Base-by-base conservation (phyloP, 2,888 invertebrate genomes). In the Xestia c-nigrum region DNA sequence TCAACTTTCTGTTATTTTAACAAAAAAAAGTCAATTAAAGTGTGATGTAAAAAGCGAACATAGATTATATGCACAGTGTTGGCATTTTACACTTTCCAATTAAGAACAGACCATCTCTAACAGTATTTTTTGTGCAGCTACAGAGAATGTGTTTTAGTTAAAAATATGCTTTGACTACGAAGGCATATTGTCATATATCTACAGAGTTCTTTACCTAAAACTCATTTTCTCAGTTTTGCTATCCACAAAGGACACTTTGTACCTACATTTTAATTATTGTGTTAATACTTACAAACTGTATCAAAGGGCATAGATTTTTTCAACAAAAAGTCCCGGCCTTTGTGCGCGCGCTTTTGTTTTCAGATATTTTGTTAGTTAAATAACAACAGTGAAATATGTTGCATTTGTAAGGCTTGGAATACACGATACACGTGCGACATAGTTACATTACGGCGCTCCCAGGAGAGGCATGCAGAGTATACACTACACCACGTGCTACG, bases 331-430 rank as follows among this genome's bases (percentile, higher is more conserved):
- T 21, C 21, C 21, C 52, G 40, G 65, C 72, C 71, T 81, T 85
- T 85, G 76, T 77, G 63, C 64, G 47, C 57, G n/a, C 50, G 47
- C 73, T 84, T 81, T 81, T 86, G 81, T 74, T 86, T 72, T 74
- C 72, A 43, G 40, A 75, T 72, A 76, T 83, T 83, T 80, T 79
- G 73, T 55, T 70, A 78, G 78, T 76, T 71, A 76, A 66, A 61
- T 66, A 74, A 65, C 57, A 75, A 77, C 61, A 19, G 31, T 69
- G 68, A 73, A 76, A 81, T 79, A 75, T 74, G 70, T 81, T 85
- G 74, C 76, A 82, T 76, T 43, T 66, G 52, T 70, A 66, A 52
- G 38, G 74, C 21, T 63, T 24, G 40, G 16, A 55, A 50, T 38
- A 57, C 71, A 79, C 63, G 65, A 50, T 38, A 57, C 71, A 79